Evolutionary conservation across 2,888 invertebrate species (phyloP).

Genomic region (Philaethria dido): DNA sequence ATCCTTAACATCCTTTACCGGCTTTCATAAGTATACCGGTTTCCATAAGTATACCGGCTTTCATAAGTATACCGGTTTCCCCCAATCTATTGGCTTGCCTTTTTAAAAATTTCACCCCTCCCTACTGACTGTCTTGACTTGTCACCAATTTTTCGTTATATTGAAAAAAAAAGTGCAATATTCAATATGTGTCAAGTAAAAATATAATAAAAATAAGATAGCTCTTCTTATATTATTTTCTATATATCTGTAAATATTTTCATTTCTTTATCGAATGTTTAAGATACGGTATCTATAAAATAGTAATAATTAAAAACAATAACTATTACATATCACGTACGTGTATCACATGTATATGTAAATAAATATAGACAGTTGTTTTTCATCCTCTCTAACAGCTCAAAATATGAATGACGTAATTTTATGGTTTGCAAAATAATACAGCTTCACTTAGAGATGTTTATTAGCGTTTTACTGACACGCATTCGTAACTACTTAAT

Average conservation of each 20-base stretch:
- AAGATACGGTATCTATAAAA: slow-evolving; percentile 17
- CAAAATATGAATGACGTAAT: slow-evolving; percentile 16
- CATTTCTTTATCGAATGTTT: slow-evolving; percentile 29
- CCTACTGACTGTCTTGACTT: too few species aligned
- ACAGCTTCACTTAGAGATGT: not conserved
- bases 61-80: too few species aligned
- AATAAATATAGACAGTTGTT: slow-evolving; percentile 16
- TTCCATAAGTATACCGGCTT: too few species aligned
- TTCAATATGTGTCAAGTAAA: not conserved
- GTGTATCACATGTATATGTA: too few species aligned
- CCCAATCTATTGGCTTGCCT: too few species aligned
- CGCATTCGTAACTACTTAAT: too few species aligned
- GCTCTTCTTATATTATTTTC: slow-evolving; percentile 12
- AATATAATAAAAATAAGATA: not conserved
- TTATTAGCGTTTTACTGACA: too few species aligned
- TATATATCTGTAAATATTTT: slow-evolving; percentile 29
- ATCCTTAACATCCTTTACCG: too few species aligned
- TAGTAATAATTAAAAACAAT: slow-evolving; percentile 31
- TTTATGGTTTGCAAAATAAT: not conserved
- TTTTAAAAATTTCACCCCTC: too few species aligned
- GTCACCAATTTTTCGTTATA: not conserved
- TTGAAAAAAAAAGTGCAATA: not conserved
- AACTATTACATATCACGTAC: slow-evolving; percentile 30
- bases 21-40: too few species aligned
- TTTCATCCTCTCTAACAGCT: slow-evolving; percentile 2